phyloP scores from a whole-genome alignment of 2,888 invertebrate genomes.

The Acrobasis repandana region DNA sequence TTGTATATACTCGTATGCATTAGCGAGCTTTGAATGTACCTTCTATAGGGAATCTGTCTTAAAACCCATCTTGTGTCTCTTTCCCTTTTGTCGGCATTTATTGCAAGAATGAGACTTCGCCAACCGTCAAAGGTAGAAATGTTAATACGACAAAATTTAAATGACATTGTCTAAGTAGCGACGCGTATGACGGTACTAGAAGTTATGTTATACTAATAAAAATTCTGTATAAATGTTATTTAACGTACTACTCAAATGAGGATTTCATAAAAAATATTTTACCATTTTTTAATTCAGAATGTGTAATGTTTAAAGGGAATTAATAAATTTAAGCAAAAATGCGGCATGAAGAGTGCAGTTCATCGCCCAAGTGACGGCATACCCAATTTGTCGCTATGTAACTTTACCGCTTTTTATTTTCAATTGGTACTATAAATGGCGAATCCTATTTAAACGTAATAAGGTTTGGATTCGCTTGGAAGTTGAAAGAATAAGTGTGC shows the following conservation, averaged over 20 bases:
- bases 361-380: conserved; percentile 46
- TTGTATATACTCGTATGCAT: no score
- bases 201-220: no score
- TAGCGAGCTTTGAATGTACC: no score
- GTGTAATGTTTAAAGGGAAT: conserved; percentile 34
- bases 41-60: no score
- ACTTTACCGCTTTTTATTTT: conserved; percentile 18
- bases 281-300: background rate
- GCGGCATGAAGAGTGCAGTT: conserved; percentile 33
- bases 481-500: conserved; percentile 28
- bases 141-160: no score
- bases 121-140: no score
- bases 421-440: conserved; percentile 19
- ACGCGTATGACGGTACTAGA: no score
- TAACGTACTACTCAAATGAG: no score
- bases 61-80: no score
- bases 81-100: no score
- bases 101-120: no score
- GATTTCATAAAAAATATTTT: background rate
- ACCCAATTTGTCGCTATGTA: conserved; percentile 55
- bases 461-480: conserved; percentile 36
- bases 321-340: conserved; percentile 29
- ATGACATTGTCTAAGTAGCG: no score
- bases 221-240: background rate
- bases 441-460: conserved; percentile 29